Base-by-base conservation (phyloP, 2,888 invertebrate genomes). In the Litoditis marina region DNA sequence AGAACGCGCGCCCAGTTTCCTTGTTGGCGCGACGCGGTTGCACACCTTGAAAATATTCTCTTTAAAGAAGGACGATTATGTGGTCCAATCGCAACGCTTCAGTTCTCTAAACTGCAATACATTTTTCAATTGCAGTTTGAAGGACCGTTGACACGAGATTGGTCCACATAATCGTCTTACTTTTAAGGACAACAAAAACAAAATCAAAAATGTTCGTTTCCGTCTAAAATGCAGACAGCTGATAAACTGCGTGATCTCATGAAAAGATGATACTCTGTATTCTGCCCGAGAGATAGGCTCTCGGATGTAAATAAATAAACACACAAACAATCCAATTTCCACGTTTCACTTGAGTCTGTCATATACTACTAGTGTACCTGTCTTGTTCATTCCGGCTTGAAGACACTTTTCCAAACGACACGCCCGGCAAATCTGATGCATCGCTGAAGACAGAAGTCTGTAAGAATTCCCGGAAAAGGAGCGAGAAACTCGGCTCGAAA, bases 351-450 rank as follows among this genome's bases (percentile, higher is more conserved):
- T n/a, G n/a, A n/a, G n/a, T n/a, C n/a, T n/a, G n/a, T n/a, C n/a
- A n/a, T n/a, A n/a, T n/a, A n/a, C n/a, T n/a, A n/a, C n/a, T n/a
- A 63, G 59, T 32, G 42, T 66, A 66, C 74, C 64, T 2, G 62
- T 55, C 19, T 55, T 63, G 22, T 79, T 73, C 81, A 81, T 81
- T 28, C 81, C 81, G n/a, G 69, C 65, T 2, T 51, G 25, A 19
- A 77, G 27, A 52, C 81, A 81, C 36, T 77, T 75, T 16, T 52
- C 51, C 53, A 68, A 71, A 5, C 81, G 76, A 57, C 81, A 81
- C 8, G 68, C 51, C 34, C 79, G 73, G 51, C 81, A 81, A 16
- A 78, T 73, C 60, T 78, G 74, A 31, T 73, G 73, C 73, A 80
- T 77, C 8, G 65, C 78, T 79, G 57, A 44, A 74, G 68, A 16